Evolutionary conservation across 2,113 vertebrate genomes (phyloP), one percentile per base, ranked within the genome.

Genomic region (Spheniscus mendiculus): DNA sequence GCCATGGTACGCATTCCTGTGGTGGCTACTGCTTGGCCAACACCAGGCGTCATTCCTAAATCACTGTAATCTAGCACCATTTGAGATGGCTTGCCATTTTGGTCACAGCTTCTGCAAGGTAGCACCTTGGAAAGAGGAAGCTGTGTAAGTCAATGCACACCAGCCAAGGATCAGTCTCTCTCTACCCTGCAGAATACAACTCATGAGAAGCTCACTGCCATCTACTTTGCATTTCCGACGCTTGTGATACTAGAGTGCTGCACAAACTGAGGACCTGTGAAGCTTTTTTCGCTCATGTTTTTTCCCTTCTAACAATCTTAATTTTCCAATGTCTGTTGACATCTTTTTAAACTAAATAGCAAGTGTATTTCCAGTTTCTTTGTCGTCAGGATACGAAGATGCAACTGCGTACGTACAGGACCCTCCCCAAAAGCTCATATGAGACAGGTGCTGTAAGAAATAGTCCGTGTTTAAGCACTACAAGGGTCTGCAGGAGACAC

Each of bases 301-400:
- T 59, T 77, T 38, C 21, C 16, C 14, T 78, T 92, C 65, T 38
- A 83, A 65, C 20, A 49, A 45, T 44, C 56, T 50, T 63, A 29
- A 45, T 66, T 83, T 91, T 76, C 42, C 55, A 45, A 2, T 45
- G 11, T 22, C 34, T 70, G 12, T 9, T 91, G 49, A 55, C 22
- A 56, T 53, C 15, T 92, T 87, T 63, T 73, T 15, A 38, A 84
- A 72, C 6, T 30, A 87, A 92, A 85, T 11, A 55, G 34, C 56
- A 85, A 26, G 58, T n/a, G 29, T 50, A 70, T 91, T 89, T 78
- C 59, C 44, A 72, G 26, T 40, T 74, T 89, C 79, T 71, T 76
- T 5, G 3, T 40, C 0, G 0, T 56, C 49, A 82, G 44, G 34
- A 52, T 79, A 49, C 0, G 0, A 77, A 85, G 59, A 30, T 58